Percentiles rank a stretch among this genome's conserved stretches.
Conservation (phyloP, 2,888 invertebrate genomes). For the Catocala fraxini region DNA sequence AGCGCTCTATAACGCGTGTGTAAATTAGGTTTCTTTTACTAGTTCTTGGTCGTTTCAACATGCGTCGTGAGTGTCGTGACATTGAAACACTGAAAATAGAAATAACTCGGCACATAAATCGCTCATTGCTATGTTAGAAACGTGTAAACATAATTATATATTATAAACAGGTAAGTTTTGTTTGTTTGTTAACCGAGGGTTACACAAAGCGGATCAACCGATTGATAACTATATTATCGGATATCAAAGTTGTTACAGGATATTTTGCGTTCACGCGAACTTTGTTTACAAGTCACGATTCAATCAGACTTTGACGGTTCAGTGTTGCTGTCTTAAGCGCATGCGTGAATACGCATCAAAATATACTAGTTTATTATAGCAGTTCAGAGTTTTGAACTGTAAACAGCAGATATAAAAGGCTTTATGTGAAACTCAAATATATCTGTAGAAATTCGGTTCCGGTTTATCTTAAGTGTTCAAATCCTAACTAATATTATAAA, state of each 20-base stretch:
- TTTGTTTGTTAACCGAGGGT: constrained; percentile 16
- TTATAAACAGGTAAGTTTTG: constrained; percentile 13
- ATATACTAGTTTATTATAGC: too few species aligned
- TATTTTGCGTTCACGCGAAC: constrained; percentile 5
- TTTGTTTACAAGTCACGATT: neutral
- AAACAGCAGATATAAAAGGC: too few species aligned
- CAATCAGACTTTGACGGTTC: too few species aligned
- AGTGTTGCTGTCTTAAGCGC: neutral
- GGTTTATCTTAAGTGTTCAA: too few species aligned
- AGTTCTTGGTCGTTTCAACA: neutral
- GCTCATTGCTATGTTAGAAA: constrained; percentile 15
- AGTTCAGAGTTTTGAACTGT: too few species aligned
- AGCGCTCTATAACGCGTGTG: neutral
- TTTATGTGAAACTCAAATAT: too few species aligned
- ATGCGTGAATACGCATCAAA: neutral
- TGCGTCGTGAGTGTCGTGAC: constrained; percentile 4
- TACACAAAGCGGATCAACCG: constrained; percentile 10
- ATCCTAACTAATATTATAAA: too few species aligned
- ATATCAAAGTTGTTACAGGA: constrained; percentile 15
- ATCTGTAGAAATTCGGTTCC: too few species aligned
- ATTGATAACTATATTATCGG: constrained; percentile 16
- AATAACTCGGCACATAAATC: neutral
- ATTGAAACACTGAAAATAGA: constrained; percentile 11
- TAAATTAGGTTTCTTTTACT: neutral
- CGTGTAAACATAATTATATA: constrained; percentile 21